Percentiles rank a stretch among this genome's conserved stretches.
phyloP scores from a whole-genome alignment of 1,140 invertebrate species.

The Brachionus asplanchnoidis region DNA sequence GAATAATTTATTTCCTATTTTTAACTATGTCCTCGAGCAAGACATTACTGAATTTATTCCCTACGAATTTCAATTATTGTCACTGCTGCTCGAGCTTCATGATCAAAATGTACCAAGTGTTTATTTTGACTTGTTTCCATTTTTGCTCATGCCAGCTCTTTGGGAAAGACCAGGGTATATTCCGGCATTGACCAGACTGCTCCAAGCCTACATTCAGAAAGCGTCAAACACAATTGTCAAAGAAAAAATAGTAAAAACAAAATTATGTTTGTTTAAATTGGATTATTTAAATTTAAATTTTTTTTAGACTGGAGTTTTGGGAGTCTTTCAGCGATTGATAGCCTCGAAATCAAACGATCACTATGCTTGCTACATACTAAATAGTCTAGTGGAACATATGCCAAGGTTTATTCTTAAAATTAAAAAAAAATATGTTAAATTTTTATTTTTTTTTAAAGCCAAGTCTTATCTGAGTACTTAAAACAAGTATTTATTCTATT shows the following conservation, averaged over 20 bases:
- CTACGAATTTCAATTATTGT: constrained; percentile 93
- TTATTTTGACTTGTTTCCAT: constrained; percentile 82
- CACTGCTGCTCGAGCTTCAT: constrained; percentile 79
- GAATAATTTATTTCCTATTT: constrained; percentile 80
- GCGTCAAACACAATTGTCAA: constrained; percentile 69
- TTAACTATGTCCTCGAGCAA: constrained; percentile 83
- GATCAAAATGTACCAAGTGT: constrained; percentile 65
- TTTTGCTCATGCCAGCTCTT: constrained; percentile 74
- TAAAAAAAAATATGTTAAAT: background rate
- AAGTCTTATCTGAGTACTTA: constrained; percentile 68
- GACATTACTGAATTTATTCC: constrained; percentile 94
- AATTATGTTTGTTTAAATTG: constrained; percentile 42
- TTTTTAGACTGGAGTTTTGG: constrained; percentile 71
- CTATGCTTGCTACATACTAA: constrained; percentile 85
- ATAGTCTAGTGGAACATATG: constrained; percentile 72
- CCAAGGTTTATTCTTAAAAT: constrained; percentile 59
- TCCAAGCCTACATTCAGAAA: constrained; percentile 76
- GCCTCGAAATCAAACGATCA: constrained; percentile 91
- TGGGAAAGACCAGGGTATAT: constrained; percentile 90
- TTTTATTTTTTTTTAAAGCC: constrained; percentile 44
- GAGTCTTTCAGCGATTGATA: constrained; percentile 92
- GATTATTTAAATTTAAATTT: background rate
- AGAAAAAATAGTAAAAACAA: constrained; percentile 16
- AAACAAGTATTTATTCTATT: constrained; percentile 83
- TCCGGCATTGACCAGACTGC: constrained; percentile 76